A percentile compares a stretch with the other conserved stretches of the same genome.
These are phyloP conservation scores for Euglossa dilemma DNA, from an alignment of 1,140 invertebrate species.

Conservation along the genomic window DNA sequence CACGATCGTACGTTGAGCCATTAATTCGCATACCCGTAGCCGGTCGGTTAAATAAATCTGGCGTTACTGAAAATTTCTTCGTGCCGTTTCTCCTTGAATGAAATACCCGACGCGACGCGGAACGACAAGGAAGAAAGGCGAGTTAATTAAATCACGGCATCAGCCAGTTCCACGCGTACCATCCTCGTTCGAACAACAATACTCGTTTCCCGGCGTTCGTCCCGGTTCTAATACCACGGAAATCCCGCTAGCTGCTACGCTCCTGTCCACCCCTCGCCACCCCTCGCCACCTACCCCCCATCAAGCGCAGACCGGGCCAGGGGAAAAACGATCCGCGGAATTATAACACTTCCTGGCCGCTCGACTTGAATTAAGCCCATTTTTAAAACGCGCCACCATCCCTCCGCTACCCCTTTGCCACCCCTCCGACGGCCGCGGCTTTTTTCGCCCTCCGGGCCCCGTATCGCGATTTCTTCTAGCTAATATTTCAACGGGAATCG, in stretches of 20 bases:
- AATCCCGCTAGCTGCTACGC: slow-evolving; percentile 42
- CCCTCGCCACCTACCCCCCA: no score
- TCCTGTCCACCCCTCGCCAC: not conserved
- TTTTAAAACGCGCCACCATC: slow-evolving; percentile 44
- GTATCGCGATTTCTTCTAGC: slow-evolving; percentile 49
- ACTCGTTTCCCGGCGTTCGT: slow-evolving; percentile 26
- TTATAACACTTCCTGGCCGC: slow-evolving; percentile 53
- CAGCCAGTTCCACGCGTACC: not conserved
- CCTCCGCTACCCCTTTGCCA: no score
- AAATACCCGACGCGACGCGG: not conserved
- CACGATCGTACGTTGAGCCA: no score
- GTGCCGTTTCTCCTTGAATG: not conserved
- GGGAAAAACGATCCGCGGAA: slow-evolving; percentile 53
- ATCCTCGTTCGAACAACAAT: not conserved
- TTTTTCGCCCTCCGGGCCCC: not conserved
- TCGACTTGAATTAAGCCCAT: slow-evolving; percentile 53
- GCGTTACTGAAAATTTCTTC: no score
- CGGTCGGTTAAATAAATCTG: no score
- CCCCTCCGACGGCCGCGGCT: not conserved
- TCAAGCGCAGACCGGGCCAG: not conserved
- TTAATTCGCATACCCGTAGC: no score
- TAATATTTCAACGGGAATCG: slow-evolving; percentile 51
- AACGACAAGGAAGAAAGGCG: not conserved
- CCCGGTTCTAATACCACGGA: slow-evolving; percentile 58
- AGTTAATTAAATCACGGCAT: slow-evolving; percentile 70